Evolutionary conservation across 2,797 vertebrate species (phyloP).

Genomic region (Periophthalmus magnuspinnatus): DNA sequence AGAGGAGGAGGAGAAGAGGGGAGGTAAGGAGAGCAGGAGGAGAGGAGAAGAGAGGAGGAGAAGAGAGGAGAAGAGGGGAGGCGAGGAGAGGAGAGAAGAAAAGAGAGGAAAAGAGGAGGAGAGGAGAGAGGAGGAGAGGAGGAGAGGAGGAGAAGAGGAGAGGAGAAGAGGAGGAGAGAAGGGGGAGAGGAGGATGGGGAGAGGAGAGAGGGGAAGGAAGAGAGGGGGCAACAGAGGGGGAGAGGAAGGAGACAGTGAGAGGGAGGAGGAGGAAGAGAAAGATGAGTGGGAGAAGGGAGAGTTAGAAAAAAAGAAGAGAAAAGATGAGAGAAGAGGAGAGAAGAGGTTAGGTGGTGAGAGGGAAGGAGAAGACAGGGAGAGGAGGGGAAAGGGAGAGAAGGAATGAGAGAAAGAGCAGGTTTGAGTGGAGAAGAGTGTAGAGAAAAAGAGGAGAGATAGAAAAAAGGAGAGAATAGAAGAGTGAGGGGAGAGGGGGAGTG

Average conservation of each 20-base stretch:
- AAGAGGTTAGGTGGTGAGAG: too few relatives aligned
- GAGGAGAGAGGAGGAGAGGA: neutral
- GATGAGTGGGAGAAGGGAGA: too few relatives aligned
- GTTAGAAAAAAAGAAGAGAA: too few relatives aligned
- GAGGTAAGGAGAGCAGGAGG: neutral
- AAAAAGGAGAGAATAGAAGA: too few relatives aligned
- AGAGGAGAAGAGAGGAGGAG: neutral
- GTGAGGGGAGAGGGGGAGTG: neutral
- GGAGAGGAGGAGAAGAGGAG: neutral
- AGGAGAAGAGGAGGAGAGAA: neutral
- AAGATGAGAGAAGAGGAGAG: too few relatives aligned
- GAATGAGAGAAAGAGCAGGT: too few relatives aligned
- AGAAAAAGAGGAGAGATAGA: too few relatives aligned
- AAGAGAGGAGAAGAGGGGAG: neutral
- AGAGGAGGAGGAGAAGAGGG: neutral
- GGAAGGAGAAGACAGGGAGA: too few relatives aligned
- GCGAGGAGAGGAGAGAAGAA: neutral
- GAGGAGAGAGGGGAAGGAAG: neutral
- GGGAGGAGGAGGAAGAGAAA: neutral
- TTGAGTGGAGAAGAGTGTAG: too few relatives aligned
- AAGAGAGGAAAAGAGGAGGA: neutral
- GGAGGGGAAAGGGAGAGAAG: too few relatives aligned
- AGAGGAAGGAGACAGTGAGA: too few relatives aligned
- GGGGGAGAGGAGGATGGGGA: neutral
- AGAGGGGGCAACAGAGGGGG: neutral